Percentiles rank a stretch among this genome's conserved stretches.
Evolutionary conservation across 2,888 invertebrate genomes (phyloP).

Genomic region (Chloromyia formosa): DNA sequence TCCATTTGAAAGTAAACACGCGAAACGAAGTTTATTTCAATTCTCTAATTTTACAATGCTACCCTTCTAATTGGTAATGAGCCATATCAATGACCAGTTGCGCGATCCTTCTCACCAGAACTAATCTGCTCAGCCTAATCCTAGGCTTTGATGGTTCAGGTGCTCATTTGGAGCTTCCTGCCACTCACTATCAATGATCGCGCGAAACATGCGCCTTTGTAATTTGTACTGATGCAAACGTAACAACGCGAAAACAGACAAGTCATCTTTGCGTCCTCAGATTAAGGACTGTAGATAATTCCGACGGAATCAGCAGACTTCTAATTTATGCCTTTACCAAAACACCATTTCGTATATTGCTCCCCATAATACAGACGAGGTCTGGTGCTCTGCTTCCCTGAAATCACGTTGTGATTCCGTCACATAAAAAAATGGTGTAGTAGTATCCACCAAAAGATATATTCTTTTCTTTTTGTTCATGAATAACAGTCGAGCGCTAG

Average conservation of each 20-base stretch:
- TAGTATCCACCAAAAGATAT: not conserved
- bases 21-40: too few species aligned
- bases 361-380: not conserved
- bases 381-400: not conserved
- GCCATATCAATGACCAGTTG: constrained; percentile 23
- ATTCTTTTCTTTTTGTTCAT: not conserved
- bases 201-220: constrained; percentile 25
- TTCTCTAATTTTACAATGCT: not conserved
- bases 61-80: constrained; percentile 30
- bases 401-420: constrained; percentile 29
- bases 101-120: constrained; percentile 34
- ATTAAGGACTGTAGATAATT: constrained; percentile 41
- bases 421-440: constrained; percentile 10
- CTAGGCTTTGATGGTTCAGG: constrained; percentile 34
- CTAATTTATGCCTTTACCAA: constrained; percentile 38
- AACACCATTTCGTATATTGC: constrained; percentile 16
- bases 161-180: constrained; percentile 40
- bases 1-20: too few species aligned
- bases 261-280: constrained; percentile 22
- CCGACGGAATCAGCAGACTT: constrained; percentile 33
- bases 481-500: constrained; percentile 30
- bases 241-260: constrained; percentile 21
- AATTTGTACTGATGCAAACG: constrained; percentile 37
- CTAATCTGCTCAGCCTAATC: constrained; percentile 35
- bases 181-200: constrained; percentile 5